Conservation (phyloP, 2,888 invertebrate species). For the Teleogryllus oceanicus region DNA sequence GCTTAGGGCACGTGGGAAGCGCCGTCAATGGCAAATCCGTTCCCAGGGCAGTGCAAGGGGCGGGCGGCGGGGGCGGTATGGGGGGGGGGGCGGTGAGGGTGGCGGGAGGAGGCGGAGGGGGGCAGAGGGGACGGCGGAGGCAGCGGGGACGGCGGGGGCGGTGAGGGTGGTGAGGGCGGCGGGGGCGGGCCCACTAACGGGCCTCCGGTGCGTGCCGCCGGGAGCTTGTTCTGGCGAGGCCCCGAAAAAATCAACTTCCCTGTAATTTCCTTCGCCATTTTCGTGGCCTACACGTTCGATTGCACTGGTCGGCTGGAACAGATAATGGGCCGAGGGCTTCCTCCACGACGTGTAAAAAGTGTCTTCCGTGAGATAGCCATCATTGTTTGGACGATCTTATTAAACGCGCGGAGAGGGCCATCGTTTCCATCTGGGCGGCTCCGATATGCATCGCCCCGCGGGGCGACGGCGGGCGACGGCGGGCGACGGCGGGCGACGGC, state of each 20-base stretch:
- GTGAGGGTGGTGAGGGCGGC: too few relatives aligned
- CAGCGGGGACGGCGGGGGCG: too few relatives aligned
- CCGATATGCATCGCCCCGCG: constrained; percentile 1
- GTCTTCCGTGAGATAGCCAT: constrained; percentile 18
- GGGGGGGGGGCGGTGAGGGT: too few relatives aligned
- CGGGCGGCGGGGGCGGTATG: too few relatives aligned
- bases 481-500: not conserved
- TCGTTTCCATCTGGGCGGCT: constrained; percentile 18
- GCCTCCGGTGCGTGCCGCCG: not conserved
- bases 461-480: not conserved
- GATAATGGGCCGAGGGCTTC: not conserved
- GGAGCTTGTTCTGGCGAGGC: not conserved
- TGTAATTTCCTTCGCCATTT: constrained; percentile 10
- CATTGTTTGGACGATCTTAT: constrained; percentile 10
- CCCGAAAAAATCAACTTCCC: constrained; percentile 12
- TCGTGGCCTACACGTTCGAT: not conserved
- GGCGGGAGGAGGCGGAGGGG: too few relatives aligned
- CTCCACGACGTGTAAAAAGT: constrained; percentile 18
- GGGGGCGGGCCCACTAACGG: too few relatives aligned
- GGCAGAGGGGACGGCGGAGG: too few relatives aligned
- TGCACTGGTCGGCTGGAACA: constrained; percentile 10
- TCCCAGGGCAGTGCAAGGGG: too few relatives aligned
- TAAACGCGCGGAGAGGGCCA: not conserved
- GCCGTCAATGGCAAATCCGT: too few relatives aligned
- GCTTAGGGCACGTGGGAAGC: too few relatives aligned